These are phyloP conservation scores for Drosophila guanche DNA, from an alignment of 1,140 invertebrate species.

Conservation along the genomic window DNA sequence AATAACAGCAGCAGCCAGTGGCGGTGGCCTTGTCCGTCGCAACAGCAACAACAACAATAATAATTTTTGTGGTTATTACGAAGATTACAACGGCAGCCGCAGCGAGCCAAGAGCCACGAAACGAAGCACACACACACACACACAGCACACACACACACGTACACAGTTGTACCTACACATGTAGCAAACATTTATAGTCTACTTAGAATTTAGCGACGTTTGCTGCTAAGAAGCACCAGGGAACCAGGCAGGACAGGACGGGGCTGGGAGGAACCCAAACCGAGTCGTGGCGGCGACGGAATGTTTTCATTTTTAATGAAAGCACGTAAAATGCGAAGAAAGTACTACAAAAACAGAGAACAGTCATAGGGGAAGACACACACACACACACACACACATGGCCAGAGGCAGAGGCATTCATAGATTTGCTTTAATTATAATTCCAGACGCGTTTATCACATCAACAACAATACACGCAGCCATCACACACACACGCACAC, in stretches of 20 bases:
- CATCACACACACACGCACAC: slow-evolving; percentile 19
- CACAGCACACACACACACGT: slow-evolving; percentile 20
- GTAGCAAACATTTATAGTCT: slow-evolving; percentile 71
- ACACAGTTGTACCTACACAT: slow-evolving; percentile 41
- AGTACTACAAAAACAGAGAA: slow-evolving; percentile 40
- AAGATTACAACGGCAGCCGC: slow-evolving; percentile 73
- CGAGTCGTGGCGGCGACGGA: slow-evolving; percentile 48
- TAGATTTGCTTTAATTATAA: slow-evolving; percentile 82
- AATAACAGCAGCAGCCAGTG: slow-evolving; percentile 60
- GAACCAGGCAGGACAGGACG: slow-evolving; percentile 17
- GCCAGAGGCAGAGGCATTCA: slow-evolving; percentile 52
- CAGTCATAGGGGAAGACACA: background rate
- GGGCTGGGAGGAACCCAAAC: background rate
- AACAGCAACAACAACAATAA: slow-evolving; percentile 64
- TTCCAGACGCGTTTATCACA: slow-evolving; percentile 82
- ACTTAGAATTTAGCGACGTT: slow-evolving; percentile 72
- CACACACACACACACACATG: slow-evolving; percentile 7
- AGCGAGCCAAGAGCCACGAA: slow-evolving; percentile 23
- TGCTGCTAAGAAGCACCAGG: slow-evolving; percentile 17
- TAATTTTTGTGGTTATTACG: slow-evolving; percentile 81
- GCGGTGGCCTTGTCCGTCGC: background rate
- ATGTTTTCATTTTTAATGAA: slow-evolving; percentile 83
- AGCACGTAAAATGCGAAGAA: slow-evolving; percentile 80
- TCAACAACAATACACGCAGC: slow-evolving; percentile 70
- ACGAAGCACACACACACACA: slow-evolving; percentile 22